These are phyloP conservation scores for Myotis lucifugus DNA, from an alignment of 2,113 vertebrate species.

Conservation along the genomic window DNA sequence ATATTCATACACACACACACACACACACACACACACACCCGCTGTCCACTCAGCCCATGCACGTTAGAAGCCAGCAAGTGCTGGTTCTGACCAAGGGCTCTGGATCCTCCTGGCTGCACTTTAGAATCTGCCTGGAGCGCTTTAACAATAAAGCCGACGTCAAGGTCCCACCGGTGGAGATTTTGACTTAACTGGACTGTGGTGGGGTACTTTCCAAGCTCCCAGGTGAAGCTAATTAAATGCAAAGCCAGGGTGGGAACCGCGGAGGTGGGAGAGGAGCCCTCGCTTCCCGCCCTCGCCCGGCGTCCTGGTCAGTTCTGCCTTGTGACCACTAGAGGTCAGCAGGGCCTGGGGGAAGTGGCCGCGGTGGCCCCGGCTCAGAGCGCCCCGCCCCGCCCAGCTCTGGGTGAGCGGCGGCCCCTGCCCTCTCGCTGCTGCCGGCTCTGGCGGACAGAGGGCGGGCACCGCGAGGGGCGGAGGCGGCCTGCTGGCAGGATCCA, in stretches of 20 bases:
- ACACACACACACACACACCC: no score
- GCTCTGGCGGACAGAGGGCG: not conserved
- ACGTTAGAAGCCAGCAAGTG: not conserved
- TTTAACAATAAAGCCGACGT: not conserved
- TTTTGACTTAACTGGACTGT: not conserved
- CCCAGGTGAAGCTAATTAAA: not conserved
- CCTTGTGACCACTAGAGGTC: conserved; percentile 75
- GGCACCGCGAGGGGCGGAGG: conserved; percentile 30
- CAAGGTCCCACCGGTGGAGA: not conserved
- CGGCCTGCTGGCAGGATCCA: not conserved
- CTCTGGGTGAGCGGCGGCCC: fast-evolving
- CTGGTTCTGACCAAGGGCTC: not conserved
- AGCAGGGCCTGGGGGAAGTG: conserved; percentile 52
- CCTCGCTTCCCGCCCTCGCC: not conserved
- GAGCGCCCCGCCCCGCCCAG: no score
- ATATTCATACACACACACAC: not conserved
- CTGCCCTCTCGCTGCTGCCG: not conserved
- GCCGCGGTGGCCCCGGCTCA: not conserved
- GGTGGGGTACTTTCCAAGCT: not conserved
- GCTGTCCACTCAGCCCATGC: not conserved
- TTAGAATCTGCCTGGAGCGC: not conserved
- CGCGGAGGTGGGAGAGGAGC: fast-evolving
- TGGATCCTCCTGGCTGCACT: not conserved
- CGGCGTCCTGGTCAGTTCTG: not conserved
- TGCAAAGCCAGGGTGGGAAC: not conserved